Base-by-base conservation (phyloP, 2,888 invertebrate genomes). In the Campoletis raptor region DNA sequence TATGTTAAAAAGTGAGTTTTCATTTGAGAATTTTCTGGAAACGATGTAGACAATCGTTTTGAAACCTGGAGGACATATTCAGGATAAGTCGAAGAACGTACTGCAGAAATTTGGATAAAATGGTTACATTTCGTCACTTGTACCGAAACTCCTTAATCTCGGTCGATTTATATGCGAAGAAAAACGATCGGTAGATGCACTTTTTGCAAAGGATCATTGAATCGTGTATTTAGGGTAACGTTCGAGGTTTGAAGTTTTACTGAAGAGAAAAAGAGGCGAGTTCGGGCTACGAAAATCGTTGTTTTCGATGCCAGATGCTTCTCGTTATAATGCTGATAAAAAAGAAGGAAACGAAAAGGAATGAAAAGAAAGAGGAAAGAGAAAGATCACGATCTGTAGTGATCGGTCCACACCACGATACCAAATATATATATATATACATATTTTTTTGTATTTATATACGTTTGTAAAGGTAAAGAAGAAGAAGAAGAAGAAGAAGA, bases 311-410 rank as follows among this genome's bases (percentile, higher is more conserved):
- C 61, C 61, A 81, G 86, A 86, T 86, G 69, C 57, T 48, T 84
- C 74, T 84, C 84, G 81, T 86, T 79, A 84, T 81, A 84, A 74
- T 81, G 40, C 69, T 61, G 30, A 24, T 36, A n/a, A 64, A 74
- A 67, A 54, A 36, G 15, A 54, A 57, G 8, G 24, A 66, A 81
- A 40, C 9, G 21, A 54, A 77, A 42, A 42, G 64, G 42, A 52
- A 37, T n/a, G 72, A 61, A 67, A 48, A 37, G 10, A 67, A 73
- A 80, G 21, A 73, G 77, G 21, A 72, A 83, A 61, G 12, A 57
- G 37, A 61, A 66, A 83, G 86, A 86, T 86, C 81, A 30, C 76
- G 81, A 86, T 86, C 86, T 86, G 67, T 36, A 45, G 74, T 86
- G 80, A 86, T 86, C 83, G 81, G 52, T 70, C 80, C 77, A 40